Evolutionary conservation across 2,113 vertebrate genomes (phyloP), one percentile per base, ranked within the genome.

Genomic region (Suricata suricatta): DNA sequence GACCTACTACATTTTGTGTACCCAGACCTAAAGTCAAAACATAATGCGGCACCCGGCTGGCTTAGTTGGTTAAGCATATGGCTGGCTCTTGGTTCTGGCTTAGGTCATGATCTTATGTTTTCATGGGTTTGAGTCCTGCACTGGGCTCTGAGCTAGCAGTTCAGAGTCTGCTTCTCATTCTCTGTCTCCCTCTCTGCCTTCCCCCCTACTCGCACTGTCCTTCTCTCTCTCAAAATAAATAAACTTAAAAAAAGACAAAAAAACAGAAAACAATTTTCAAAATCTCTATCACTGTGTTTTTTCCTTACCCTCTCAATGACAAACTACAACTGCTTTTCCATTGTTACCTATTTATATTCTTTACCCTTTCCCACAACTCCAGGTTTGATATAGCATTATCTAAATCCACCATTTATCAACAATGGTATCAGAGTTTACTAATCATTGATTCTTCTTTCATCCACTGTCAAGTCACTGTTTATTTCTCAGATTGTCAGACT

Each of bases 401-500:
- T 97, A 90, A 91, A 91, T 76, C 50, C 71, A 66, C n/a, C n/a
- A 60, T 94, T 96, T 97, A 86, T 96, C 92, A 96, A 47, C 93
- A 95, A 6, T 63, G 81, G 11, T 98, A 94, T 97, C 97, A 88
- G 69, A 93, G 92, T 92, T 98, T 96, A 95, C 90, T 44, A 12
- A 84, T 94, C 95, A 98, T 98, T 96, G 92, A 96, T 98, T 98
- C 95, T 96, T 98, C 94, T 96, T 98, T 98, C 88, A 95, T 93
- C 52, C 81, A 63, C 98, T 98, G 98, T 97, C 98, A 97, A 72
- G 60, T 86, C 88, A 96, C 77, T 96, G 57, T 97, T 98, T 98
- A 88, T 97, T 98, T 98, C 94, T 66, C 82, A 90, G 50, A 41
- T 79, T 81, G 71, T 87, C 96, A 96, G 38, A 97, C 93, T 97